Evolutionary conservation across 2,113 vertebrate genomes (phyloP).

Genomic region (Halcyon malimbica): DNA sequence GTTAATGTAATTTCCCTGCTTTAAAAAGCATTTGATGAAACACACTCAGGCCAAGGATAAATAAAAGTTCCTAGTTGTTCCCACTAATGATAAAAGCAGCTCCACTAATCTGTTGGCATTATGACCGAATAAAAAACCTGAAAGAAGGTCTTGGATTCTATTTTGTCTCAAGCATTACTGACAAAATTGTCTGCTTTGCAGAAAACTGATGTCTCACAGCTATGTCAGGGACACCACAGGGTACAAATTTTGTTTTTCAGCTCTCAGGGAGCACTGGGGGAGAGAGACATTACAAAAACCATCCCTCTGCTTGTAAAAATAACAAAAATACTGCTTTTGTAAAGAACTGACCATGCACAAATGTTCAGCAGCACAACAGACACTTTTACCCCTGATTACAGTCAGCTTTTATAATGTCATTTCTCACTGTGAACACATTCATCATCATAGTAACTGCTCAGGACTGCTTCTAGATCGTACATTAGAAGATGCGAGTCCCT

Average conservation of each 20-base stretch:
- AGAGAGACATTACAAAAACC: neutral
- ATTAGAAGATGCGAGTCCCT: neutral
- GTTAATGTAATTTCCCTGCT: neutral
- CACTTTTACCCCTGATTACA: neutral
- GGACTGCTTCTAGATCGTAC: neutral
- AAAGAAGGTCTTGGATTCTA: neutral
- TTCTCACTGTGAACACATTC: neutral
- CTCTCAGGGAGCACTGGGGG: neutral
- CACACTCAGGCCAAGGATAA: neutral
- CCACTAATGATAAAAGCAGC: neutral
- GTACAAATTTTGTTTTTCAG: neutral
- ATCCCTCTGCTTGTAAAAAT: neutral
- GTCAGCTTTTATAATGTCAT: neutral
- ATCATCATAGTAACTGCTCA: neutral
- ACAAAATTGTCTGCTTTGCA: neutral
- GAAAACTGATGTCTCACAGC: neutral
- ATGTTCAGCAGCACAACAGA: neutral
- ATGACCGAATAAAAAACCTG: neutral
- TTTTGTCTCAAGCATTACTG: neutral
- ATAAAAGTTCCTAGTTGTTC: neutral
- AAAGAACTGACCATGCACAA: neutral
- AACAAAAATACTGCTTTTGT: neutral
- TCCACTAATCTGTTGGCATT: neutral
- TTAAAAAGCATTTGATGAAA: slow-evolving; percentile 22
- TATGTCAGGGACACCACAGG: neutral